phyloP scores from a whole-genome alignment of 2,113 vertebrate species.

The Tachysurus vachellii region DNA sequence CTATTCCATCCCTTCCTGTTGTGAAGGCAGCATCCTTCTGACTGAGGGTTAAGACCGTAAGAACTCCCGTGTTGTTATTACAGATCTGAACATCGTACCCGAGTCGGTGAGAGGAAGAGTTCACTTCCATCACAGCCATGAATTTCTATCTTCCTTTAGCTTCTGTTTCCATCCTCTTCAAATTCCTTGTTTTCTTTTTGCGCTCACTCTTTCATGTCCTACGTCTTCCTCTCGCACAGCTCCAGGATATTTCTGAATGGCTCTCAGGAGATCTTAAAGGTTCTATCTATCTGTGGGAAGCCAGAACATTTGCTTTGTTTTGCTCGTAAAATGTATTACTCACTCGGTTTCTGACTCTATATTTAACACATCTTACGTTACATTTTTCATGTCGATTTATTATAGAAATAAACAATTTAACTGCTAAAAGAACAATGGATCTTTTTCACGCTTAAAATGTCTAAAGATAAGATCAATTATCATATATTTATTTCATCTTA shows the following conservation, averaged over 20 bases:
- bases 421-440: not conserved
- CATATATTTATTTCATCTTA: not conserved
- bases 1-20: conserved; percentile 22
- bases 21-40: conserved; percentile 37
- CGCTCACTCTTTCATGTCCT: conserved; percentile 12
- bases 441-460: not conserved
- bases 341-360: not conserved
- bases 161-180: not conserved
- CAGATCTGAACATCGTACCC: not conserved
- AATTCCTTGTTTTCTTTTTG: not conserved
- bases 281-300: not conserved
- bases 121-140: not conserved
- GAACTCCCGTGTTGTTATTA: conserved; percentile 4
- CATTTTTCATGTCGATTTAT: not conserved
- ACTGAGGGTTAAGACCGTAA: not conserved
- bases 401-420: not conserved
- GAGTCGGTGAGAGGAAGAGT: not conserved
- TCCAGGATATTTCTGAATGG: conserved; percentile 18
- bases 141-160: not conserved
- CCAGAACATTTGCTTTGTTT: not conserved
- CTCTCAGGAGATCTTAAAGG: not conserved
- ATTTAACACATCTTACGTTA: not conserved
- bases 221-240: conserved; percentile 1
- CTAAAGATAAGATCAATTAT: not conserved
- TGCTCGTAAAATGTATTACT: not conserved